A percentile compares a stretch with the other conserved stretches of the same genome.
phyloP scores from a whole-genome alignment of 2,113 vertebrate species.

The Oplegnathus fasciatus region DNA sequence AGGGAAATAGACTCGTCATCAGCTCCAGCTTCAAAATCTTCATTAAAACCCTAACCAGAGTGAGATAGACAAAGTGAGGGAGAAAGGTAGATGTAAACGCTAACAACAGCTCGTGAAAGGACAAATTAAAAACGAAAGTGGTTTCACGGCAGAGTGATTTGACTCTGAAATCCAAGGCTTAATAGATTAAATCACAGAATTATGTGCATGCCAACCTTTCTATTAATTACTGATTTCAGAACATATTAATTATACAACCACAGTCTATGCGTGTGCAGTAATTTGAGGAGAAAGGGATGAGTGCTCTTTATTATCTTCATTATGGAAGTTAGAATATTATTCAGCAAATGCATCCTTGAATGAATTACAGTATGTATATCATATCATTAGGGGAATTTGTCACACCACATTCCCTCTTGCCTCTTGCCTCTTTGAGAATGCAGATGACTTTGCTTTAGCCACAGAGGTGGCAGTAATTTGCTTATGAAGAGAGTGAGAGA shows the following conservation, averaged over 20 bases:
- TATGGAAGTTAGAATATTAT: slow-evolving; percentile 56
- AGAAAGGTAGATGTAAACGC: slow-evolving; percentile 27
- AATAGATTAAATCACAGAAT: slow-evolving; percentile 73
- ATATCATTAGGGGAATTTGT: slow-evolving; percentile 51
- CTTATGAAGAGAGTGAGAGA: slow-evolving; percentile 3
- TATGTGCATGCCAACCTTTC: slow-evolving; percentile 64
- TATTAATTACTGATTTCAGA: slow-evolving; percentile 78
- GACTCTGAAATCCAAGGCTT: slow-evolving; percentile 66
- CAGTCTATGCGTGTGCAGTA: slow-evolving; percentile 31
- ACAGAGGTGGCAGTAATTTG: slow-evolving; percentile 40
- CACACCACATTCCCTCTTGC: slow-evolving; percentile 34
- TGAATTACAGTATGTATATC: slow-evolving; percentile 50
- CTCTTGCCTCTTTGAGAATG: slow-evolving; percentile 13
- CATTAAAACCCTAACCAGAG: slow-evolving; percentile 60
- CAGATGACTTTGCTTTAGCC: slow-evolving; percentile 4
- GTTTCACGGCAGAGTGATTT: slow-evolving; percentile 61
- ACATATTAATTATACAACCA: slow-evolving; percentile 72
- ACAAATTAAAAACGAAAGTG: slow-evolving; percentile 73
- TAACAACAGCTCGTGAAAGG: slow-evolving; percentile 57
- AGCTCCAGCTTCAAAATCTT: slow-evolving; percentile 50
- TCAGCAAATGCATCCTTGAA: slow-evolving; percentile 53
- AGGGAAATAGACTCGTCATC: slow-evolving; percentile 60
- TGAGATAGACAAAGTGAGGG: slow-evolving; percentile 39
- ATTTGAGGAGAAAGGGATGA: slow-evolving; percentile 60
- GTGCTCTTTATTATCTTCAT: slow-evolving; percentile 69